Base-by-base conservation (phyloP, 30 jellyfish, hydroid and myxozoan genomes). In the Pelagia noctiluca region DNA sequence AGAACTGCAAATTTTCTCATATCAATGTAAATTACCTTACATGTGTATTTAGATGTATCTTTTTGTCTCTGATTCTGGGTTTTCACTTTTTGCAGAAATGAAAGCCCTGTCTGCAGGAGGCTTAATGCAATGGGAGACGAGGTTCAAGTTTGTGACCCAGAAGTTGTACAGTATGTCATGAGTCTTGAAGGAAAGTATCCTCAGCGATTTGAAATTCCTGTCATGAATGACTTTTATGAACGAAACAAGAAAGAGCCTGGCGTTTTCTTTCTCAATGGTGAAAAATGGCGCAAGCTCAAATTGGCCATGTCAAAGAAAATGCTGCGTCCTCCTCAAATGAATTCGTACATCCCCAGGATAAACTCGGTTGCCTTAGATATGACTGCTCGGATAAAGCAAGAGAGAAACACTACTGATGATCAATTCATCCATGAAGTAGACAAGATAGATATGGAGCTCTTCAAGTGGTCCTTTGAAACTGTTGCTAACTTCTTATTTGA, bases 391-490 rank as follows among this genome's bases (percentile, higher is more conserved):
- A 60, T 84, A 35, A 23, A 11, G 10, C 31, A 35, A 19, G 66
- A 35, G 36, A 63, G 94, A 18, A 73, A 70, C 49, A 50, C 16
- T 3, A 30, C 77, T 34, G 50, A 64, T 11, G 38, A 24, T 19
- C 80, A 75, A 19, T 30, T 61, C 11, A 10, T 75, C 12, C 60
- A 24, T 46, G 96, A 86, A 68, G 84, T 86, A 21, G 78, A 66
- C 22, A 81, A 53, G 28, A 29, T 86, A 2, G 90, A 76, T 42
- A 67, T 72, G 82, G 86, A 60, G 34, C 42, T 86, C 26, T 86
- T 86, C 80, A 68, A 70, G 29, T 86, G 96, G 96, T 76, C 96
- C 18, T 86, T 86, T 77, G 96, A 86, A 36, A 60, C 90, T 0
- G 96, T 86, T 35, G 68, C 96, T 1, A 84, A 66, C 38, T 67